Percentiles rank a stretch among this genome's conserved stretches.
These are phyloP conservation scores for Motacilla alba DNA, from an alignment of 2,113 vertebrate genomes.

Conservation along the genomic window DNA sequence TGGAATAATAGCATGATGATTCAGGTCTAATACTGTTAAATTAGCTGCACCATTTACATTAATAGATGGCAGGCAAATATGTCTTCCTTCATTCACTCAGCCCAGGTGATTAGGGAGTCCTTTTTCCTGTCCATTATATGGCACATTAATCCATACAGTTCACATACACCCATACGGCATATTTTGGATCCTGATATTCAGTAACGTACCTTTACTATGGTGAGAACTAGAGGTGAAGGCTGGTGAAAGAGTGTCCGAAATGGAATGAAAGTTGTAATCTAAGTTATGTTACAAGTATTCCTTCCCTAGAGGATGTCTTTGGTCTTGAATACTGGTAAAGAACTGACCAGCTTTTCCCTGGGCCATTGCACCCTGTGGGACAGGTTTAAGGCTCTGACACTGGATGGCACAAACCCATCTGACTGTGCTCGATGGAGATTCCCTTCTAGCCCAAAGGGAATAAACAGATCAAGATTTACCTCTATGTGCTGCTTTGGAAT, in stretches of 20 bases:
- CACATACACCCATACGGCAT: not conserved
- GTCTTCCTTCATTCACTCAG: constrained; percentile 41
- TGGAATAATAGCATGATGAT: constrained; percentile 50
- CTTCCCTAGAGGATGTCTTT: not conserved
- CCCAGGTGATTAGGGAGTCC: constrained; percentile 34
- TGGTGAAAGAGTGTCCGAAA: not conserved
- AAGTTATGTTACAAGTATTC: not conserved
- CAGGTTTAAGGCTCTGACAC: not conserved
- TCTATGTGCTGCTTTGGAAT: not conserved
- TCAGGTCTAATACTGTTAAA: constrained; percentile 56
- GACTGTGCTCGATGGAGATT: not conserved
- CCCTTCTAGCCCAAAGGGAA: not conserved
- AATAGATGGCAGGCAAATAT: constrained; percentile 59
- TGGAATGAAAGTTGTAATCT: not conserved
- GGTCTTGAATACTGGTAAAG: not conserved
- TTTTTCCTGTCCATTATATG: constrained; percentile 25
- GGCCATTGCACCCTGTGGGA: not conserved
- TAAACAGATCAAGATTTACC: not conserved
- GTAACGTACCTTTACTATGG: not conserved
- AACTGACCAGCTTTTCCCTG: not conserved
- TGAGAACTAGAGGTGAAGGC: not conserved
- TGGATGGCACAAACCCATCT: not conserved
- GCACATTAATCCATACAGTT: constrained; percentile 41
- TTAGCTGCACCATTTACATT: constrained; percentile 62
- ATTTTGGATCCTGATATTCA: not conserved